Percentiles rank a stretch among this genome's conserved stretches.
These are phyloP conservation scores for Rhingia campestris DNA, from an alignment of 2,888 invertebrate species.

Conservation along the genomic window DNA sequence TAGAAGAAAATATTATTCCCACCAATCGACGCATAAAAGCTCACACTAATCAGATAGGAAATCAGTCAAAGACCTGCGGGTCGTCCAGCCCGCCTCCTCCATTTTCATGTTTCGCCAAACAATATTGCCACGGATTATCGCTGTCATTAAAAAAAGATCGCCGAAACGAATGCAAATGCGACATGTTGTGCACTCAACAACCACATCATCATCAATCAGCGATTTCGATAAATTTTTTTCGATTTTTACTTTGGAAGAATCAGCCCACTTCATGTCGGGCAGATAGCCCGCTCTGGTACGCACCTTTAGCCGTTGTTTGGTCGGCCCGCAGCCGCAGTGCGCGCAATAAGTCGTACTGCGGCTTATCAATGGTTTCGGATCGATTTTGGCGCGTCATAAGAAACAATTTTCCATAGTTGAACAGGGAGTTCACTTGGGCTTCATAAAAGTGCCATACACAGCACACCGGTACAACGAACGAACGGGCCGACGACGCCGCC, in stretches of 20 bases:
- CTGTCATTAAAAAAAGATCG: slow-evolving; percentile 51
- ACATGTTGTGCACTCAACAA: slow-evolving; percentile 66
- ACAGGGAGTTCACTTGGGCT: slow-evolving; percentile 56
- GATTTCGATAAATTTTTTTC: slow-evolving; percentile 43
- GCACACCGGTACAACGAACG: slow-evolving; percentile 48
- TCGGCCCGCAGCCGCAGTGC: slow-evolving; percentile 12
- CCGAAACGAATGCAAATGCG: slow-evolving; percentile 44
- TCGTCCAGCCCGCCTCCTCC: slow-evolving; percentile 50
- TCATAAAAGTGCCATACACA: slow-evolving; percentile 53
- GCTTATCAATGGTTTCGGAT: slow-evolving; percentile 71
- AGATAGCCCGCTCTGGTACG: slow-evolving; percentile 34
- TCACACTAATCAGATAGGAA: slow-evolving; percentile 54
- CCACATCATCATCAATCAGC: slow-evolving; percentile 74
- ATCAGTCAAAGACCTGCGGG: slow-evolving; percentile 61
- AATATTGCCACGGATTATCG: slow-evolving; percentile 69
- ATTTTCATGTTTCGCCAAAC: slow-evolving; percentile 67
- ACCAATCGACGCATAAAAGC: neutral
- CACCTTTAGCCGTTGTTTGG: slow-evolving; percentile 21
- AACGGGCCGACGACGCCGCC: neutral
- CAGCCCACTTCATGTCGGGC: slow-evolving; percentile 66
- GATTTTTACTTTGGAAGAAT: slow-evolving; percentile 46
- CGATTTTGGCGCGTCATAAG: slow-evolving; percentile 74
- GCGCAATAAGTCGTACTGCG: slow-evolving; percentile 65
- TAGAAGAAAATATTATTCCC: no score
- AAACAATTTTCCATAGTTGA: slow-evolving; percentile 74